A percentile compares a stretch with the other conserved stretches of the same genome.
Conservation (phyloP, 2,888 invertebrate genomes). For the Venusia cambrica region DNA sequence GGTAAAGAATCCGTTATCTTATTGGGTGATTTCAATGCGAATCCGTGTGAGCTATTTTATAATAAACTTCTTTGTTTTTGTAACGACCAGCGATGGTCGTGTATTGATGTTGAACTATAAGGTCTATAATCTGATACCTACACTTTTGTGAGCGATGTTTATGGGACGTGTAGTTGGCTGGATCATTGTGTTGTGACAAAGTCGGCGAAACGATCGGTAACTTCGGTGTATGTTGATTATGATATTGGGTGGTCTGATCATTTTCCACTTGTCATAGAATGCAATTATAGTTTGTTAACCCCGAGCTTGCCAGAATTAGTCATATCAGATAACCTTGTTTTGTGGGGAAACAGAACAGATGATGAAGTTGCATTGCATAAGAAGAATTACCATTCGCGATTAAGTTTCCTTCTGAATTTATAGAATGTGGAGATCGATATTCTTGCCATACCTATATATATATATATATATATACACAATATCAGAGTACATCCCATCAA, state of each 20-base stretch:
- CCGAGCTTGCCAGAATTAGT: too few relatives aligned
- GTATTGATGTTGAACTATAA: conserved; percentile 10
- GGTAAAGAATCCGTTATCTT: conserved; percentile 4
- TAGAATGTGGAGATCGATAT: too few relatives aligned
- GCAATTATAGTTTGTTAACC: conserved; percentile 3
- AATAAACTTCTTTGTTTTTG: conserved; percentile 13
- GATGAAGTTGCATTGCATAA: too few relatives aligned
- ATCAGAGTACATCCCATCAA: too few relatives aligned
- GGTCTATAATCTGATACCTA: conserved; percentile 6
- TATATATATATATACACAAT: too few relatives aligned
- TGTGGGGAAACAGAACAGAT: too few relatives aligned
- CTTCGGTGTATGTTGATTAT: conserved; percentile 11
- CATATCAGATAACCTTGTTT: too few relatives aligned
- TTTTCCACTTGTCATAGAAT: conserved; percentile 19
- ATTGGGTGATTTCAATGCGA: conserved; percentile 12
- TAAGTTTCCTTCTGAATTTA: too few relatives aligned
- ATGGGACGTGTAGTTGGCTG: conserved; percentile 11
- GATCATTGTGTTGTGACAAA: conserved; percentile 17
- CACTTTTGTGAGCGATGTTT: conserved; percentile 1
- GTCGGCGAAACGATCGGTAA: conserved; percentile 5
- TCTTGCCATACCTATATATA: too few relatives aligned
- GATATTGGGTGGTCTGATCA: conserved; percentile 18
- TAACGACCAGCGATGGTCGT: conserved; percentile 8
- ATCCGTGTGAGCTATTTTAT: conserved; percentile 8
- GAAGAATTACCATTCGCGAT: too few relatives aligned